Evolutionary conservation across 2,113 vertebrate species (phyloP), one percentile per base, ranked within the genome.

Genomic region (Noctilio leporinus): DNA sequence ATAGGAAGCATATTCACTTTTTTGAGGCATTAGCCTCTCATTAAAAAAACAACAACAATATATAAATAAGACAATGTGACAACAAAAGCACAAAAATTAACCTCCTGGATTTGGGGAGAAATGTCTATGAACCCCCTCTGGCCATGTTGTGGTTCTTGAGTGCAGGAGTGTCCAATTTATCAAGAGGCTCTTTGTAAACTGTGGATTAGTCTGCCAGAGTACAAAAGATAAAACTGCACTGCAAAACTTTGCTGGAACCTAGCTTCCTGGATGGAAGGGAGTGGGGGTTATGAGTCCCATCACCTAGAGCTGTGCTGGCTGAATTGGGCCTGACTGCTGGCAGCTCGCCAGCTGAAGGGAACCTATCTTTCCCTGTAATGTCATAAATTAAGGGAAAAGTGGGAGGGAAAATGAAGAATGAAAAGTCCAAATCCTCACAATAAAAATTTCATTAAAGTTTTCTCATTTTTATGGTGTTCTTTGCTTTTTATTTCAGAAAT

Each of bases 161-260:
- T 28, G 26, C n/a, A 51, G 30, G 38, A 80, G 55, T 75, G 73
- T 70, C 77, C 1, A 4, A 83, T 0, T 38, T 49, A 88, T 62
- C 45, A 86, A 82, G 47, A 93, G 38, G 38, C 86, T 90, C 94
- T 59, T 78, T 93, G 62, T 73, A 93, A 96, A 92, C 51, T 0
- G 0, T 28, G 35, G 87, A 45, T 81, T 51, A 51, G 22, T 5
- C 77, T 1, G 72, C 69, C 7, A n/a, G 45, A 75, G 40, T 47
- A 83, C 94, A 90, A 83, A 94, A 65, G 64, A 40, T 62, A 17
- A 47, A 88, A 86, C 35, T 55, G 82, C 10, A 28, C 3, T 92
- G 57, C 38, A 47, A 93, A 15, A 10, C 70, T 51, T 51, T 76
- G 35, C 81, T 76, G 47, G 90, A 73, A 24, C 22, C 64, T 43